Base-by-base conservation (phyloP, 2,113 vertebrate genomes). In the Scolopax mira region DNA sequence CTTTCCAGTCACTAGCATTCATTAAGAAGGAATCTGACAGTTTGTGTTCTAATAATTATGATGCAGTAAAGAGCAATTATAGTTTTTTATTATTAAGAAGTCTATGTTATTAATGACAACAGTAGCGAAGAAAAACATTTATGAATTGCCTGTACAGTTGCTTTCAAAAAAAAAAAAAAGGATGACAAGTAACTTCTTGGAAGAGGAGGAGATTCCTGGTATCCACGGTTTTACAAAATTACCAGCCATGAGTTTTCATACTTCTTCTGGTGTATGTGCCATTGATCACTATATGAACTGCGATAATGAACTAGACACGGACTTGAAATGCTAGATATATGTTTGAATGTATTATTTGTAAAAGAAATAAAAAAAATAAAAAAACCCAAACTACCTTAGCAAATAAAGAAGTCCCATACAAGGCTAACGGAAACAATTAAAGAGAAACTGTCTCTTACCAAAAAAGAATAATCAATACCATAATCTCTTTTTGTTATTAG, bases 41-140 rank as follows among this genome's bases (percentile, higher is more conserved):
- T 89, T 83, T 86, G 39, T 88, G 27, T 95, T 97, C 91, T 89
- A 94, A 85, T 73, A 79, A 91, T 67, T 91, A 74, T 25, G 42
- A 87, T 89, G 48, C 65, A 92, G 24, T 72, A 79, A 91, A 85
- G 39, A 85, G 24, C 90, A 96, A 95, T 90, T 93, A 91, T 17
- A 78, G 39, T 87, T 95, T 93, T 92, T 92, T 95, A 39, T 80
- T 96, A 93, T 83, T 88, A 90, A 84, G 28, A 28, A 81, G 35
- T 84, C 73, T 65, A 31, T 49, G n/a, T 92, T 83, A 90, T 87
- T 93, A 88, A 96, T 77, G 58, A 85, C 65, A 94, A 75, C 11
- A 79, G 24, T 60, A 81, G 41, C 37, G 79, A 23, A 85, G 83
- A 84, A 62, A 69, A 95, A 77, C 54, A 79, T 71, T 82, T 82